These are phyloP conservation scores for Synergus itoensis DNA, from an alignment of 2,888 invertebrate genomes.

Conservation along the genomic window DNA sequence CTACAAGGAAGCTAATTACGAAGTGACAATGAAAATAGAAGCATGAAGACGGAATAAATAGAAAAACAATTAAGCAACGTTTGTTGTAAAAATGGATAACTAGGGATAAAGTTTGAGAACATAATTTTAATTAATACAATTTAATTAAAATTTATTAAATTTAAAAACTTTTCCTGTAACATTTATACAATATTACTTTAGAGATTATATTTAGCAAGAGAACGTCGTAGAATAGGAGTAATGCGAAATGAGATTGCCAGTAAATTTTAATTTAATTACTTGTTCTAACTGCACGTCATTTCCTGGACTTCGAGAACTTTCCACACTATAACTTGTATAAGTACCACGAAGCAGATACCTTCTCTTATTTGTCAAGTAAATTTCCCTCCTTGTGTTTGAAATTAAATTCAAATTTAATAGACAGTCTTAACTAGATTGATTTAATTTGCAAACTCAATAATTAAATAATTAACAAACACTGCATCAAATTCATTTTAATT, in stretches of 20 bases:
- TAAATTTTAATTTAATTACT: conserved; percentile 40
- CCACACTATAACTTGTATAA: conserved; percentile 27
- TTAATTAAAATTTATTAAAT: background rate
- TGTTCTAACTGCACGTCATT: conserved; percentile 37
- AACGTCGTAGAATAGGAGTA: conserved; percentile 34
- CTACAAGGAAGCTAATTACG: too few relatives aligned
- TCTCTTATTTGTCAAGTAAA: conserved; percentile 37
- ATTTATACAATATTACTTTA: conserved; percentile 3
- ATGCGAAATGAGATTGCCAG: conserved; percentile 33
- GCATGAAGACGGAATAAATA: too few relatives aligned
- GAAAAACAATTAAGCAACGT: background rate
- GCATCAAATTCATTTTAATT: background rate
- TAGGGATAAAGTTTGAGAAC: background rate
- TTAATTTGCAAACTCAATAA: background rate
- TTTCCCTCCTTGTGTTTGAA: conserved; percentile 8
- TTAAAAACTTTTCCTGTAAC: background rate
- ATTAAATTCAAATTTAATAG: conserved; percentile 21
- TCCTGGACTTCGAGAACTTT: conserved; percentile 34
- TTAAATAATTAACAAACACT: background rate
- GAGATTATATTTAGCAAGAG: conserved; percentile 6
- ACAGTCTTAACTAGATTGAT: background rate
- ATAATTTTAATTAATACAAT: background rate
- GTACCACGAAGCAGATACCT: conserved; percentile 21
- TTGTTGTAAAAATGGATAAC: background rate
- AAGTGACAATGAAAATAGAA: too few relatives aligned